A percentile compares a stretch with the other conserved stretches of the same genome.
phyloP scores from a whole-genome alignment of 2,113 vertebrate species.

The Crypturellus undulatus region DNA sequence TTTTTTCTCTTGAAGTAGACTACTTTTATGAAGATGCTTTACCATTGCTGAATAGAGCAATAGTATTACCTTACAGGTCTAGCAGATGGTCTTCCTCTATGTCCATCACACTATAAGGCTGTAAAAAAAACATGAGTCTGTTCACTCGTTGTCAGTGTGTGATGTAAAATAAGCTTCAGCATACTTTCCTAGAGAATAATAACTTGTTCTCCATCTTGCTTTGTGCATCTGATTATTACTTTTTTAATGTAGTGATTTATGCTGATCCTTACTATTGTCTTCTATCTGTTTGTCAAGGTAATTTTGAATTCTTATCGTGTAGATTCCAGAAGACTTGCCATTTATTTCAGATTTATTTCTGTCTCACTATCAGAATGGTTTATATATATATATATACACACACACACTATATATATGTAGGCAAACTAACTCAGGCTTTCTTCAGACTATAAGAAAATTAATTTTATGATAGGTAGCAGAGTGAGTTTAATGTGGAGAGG shows the following conservation, averaged over 20 bases:
- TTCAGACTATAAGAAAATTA: too few species aligned
- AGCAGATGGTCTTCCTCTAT: not conserved
- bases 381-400: too few species aligned
- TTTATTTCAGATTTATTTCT: conserved; percentile 21
- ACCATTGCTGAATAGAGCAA: not conserved
- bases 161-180: not conserved
- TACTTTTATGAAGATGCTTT: not conserved
- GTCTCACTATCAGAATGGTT: not conserved
- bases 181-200: not conserved
- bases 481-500: too few species aligned
- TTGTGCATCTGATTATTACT: not conserved
- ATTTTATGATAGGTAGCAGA: too few species aligned
- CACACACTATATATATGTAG: too few species aligned
- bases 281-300: not conserved
- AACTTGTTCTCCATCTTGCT: not conserved
- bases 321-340: not conserved
- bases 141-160: not conserved
- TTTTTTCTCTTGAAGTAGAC: not conserved
- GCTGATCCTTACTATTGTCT: not conserved
- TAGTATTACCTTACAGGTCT: not conserved
- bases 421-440: too few species aligned
- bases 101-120: not conserved
- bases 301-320: not conserved
- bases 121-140: not conserved
- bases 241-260: not conserved